Evolutionary conservation across 2,888 invertebrate species (phyloP), one percentile per base, ranked within the genome.

Genomic region (Drosophila austrosaltans): DNA sequence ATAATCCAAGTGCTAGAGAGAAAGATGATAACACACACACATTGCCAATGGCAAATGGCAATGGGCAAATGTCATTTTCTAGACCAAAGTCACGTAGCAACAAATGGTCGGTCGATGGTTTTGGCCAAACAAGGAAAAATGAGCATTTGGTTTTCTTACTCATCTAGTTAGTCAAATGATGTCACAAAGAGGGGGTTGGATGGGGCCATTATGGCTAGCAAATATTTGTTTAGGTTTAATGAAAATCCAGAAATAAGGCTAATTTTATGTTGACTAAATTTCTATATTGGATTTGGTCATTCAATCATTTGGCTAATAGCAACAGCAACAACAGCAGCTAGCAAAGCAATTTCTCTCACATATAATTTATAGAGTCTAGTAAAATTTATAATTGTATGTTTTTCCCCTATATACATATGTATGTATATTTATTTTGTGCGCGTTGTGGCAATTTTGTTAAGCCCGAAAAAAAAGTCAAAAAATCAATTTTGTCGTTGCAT

Each of bases 1-100:
- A 76, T 83, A 79, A 73, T 72, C 79, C 82, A 75, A 77, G 73
- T 75, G 86, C 76, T 53, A 39, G 22, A 48, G 16, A 16, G 16
- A 16, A 16, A 16, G 48, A 25, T 48, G 48, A 48, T 48, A 48
- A 48, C 48, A 25, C 48, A 48, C 71, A 71, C 7, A 36, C 36
- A 71, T 56, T 71, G 71, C 54, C 59, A 69, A 22, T 53, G n/a
- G 28, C 10, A 39, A 57, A 62, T 28, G 54, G 4, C 22, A 25
- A 16, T 16, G 16, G n/a, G 28, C 10, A 39, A 57, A 62, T 28
- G 54, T 8, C 22, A 25, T 48, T 48, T 48, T 3, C 48, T 2
- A 22, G 48, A 48, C 48, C 48, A 48, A 48, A 48, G 48, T 48
- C 48, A 48, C 48, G 48, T 48, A 48, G 48, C 48, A 48, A 48